Conservation (phyloP, 2,113 vertebrate species). For the Tragelaphus strepsiceros region DNA sequence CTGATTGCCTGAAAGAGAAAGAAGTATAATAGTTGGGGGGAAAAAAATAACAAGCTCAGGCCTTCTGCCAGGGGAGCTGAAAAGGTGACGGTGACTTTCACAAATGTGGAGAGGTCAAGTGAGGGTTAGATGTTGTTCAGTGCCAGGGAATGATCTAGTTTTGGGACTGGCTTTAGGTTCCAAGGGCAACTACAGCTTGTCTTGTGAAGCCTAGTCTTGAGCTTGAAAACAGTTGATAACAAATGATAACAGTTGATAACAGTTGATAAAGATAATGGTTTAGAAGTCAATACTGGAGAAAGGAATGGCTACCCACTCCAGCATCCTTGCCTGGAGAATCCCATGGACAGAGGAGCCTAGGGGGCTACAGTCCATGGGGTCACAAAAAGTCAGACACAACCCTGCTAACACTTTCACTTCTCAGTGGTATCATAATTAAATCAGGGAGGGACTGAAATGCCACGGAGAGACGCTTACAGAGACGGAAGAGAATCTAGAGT, state of each 20-base stretch:
- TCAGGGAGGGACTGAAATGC: background rate
- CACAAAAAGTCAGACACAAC: background rate
- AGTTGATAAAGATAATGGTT: background rate
- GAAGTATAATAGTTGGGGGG: background rate
- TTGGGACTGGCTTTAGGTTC: background rate
- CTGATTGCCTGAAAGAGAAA: background rate
- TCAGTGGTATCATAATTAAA: background rate
- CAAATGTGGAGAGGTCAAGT: background rate
- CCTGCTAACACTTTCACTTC: background rate
- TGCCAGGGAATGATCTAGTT: background rate
- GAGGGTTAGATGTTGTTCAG: background rate
- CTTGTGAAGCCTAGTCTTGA: background rate
- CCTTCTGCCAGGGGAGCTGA: background rate
- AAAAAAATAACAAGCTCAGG: background rate
- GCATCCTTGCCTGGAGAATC: background rate
- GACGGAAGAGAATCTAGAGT: background rate
- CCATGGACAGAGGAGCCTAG: background rate
- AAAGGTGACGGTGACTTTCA: background rate
- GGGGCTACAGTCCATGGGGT: background rate
- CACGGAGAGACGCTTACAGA: background rate
- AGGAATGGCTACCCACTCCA: background rate
- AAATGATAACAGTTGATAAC: background rate
- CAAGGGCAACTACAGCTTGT: background rate
- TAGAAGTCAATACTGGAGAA: background rate
- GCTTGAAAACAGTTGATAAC: background rate